phyloP scores from a whole-genome alignment of 1,140 invertebrate genomes.

The Calliphora vicina region DNA sequence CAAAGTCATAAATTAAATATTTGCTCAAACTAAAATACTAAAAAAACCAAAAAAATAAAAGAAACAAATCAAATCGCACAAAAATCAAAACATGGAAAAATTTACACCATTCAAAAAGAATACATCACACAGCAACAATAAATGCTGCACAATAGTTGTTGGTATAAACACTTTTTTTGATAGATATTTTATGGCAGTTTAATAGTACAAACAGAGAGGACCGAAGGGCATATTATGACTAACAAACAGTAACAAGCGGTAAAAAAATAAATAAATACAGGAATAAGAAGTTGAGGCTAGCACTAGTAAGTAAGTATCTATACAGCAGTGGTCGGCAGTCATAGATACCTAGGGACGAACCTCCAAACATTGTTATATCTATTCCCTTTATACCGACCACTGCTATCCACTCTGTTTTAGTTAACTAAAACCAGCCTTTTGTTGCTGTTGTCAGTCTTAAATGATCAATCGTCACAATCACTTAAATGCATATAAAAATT shows the following conservation, averaged over 20 bases:
- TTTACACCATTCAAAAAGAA: slow-evolving; percentile 46
- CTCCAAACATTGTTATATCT: too few species aligned
- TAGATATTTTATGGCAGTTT: background rate
- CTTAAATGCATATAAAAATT: background rate
- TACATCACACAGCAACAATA: slow-evolving; percentile 25
- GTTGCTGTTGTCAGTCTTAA: slow-evolving; percentile 42
- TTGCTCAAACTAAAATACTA: slow-evolving; percentile 38
- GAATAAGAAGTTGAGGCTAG: background rate
- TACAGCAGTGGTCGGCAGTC: too few species aligned
- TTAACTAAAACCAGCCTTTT: background rate
- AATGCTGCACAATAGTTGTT: slow-evolving; percentile 46
- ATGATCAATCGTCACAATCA: slow-evolving; percentile 59
- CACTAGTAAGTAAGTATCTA: too few species aligned
- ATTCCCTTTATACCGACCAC: too few species aligned
- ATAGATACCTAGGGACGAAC: too few species aligned
- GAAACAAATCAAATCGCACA: background rate
- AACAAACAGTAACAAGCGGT: background rate
- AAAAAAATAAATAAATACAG: background rate
- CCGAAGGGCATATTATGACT: background rate
- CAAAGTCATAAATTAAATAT: slow-evolving; percentile 61
- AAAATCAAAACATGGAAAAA: background rate
- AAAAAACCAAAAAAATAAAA: too few species aligned
- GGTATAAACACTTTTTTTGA: slow-evolving; percentile 36
- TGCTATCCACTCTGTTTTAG: background rate
- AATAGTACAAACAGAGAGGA: background rate